Base-by-base conservation (phyloP, 2,797 vertebrate species). In the Distichodus sexfasciatus region DNA sequence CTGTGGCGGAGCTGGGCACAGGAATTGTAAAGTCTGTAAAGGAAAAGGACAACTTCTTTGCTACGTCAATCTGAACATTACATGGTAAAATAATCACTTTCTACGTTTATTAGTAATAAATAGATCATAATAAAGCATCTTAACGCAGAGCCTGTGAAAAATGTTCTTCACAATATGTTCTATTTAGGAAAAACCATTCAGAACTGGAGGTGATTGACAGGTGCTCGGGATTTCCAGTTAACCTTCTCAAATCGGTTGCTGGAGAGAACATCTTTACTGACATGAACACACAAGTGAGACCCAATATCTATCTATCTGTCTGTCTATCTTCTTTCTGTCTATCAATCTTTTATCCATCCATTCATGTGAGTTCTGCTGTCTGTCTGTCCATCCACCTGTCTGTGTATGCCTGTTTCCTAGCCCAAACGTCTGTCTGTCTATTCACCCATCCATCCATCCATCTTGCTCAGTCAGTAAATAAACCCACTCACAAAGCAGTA, bases 11-110 rank as follows among this genome's bases (percentile, higher is more conserved):
- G 1, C 0, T 0, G 76, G 78, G 1, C 66, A n/a, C 0, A 2
- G 2, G 0, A 6, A 3, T 10, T 82, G 81, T 21, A 1, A 0
- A 0, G 36, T 23, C 7, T 80, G 86, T 0, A 0, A n/a, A 19
- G 84, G 78, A 23, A 14, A 23, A 3, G 74, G 83, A 31, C 12
- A 69, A 41, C 51, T 87, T 31, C 46, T 74, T 64, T 66, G 68
- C 14, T 83, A 51, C 65, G 51, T 72, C 0, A 3, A 76, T 36
- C 73, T 86, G 11, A 76, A 43, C 33, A 67, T 77, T 9, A 69
- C 50, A 65, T 86, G 85, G 84, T 79, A 77, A 46, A n/a, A 50
- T n/a, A 4, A 21, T 51, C 6, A 38, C 31, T 35, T 35, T n/a
- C n/a, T 47, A 40, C 12, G 33, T 41, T 38, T 7, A 28, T 41